These are phyloP conservation scores for Fundulus diaphanus DNA, from an alignment of 2,797 vertebrate genomes.

Conservation along the genomic window DNA sequence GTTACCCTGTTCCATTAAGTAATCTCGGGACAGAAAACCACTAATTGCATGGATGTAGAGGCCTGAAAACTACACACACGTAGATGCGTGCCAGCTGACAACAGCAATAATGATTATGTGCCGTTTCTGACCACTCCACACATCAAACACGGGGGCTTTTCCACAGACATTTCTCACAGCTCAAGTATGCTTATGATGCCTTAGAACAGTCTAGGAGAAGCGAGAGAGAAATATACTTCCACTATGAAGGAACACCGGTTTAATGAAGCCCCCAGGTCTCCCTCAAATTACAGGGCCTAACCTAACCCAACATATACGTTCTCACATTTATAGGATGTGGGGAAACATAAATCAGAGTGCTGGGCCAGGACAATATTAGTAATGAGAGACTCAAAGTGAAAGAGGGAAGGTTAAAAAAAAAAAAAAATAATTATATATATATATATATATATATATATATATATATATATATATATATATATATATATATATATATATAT, in stretches of 20 bases:
- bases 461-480: constrained; percentile 44
- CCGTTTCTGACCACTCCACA: constrained; percentile 27
- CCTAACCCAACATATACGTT: constrained; percentile 40
- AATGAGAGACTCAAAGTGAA: constrained; percentile 22
- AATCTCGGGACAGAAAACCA: constrained; percentile 52
- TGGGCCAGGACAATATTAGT: constrained; percentile 34
- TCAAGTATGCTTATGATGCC: constrained; percentile 48
- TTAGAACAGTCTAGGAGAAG: constrained; percentile 29
- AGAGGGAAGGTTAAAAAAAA: constrained; percentile 21
- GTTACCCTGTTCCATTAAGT: constrained; percentile 58
- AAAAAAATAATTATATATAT: constrained; percentile 19
- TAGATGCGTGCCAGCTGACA: constrained; percentile 59
- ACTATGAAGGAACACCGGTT: constrained; percentile 9
- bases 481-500: constrained; percentile 26
- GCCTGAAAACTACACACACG: constrained; percentile 33
- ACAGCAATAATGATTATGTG: constrained; percentile 52
- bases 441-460: constrained; percentile 47
- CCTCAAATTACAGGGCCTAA: constrained; percentile 32
- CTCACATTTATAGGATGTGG: constrained; percentile 40
- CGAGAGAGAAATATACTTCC: constrained; percentile 29
- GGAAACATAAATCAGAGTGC: constrained; percentile 5
- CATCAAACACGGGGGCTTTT: constrained; percentile 44
- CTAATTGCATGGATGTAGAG: constrained; percentile 39
- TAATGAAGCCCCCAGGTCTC: constrained; percentile 20
- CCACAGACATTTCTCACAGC: constrained; percentile 47